These are phyloP conservation scores for Atherix ibis DNA, from an alignment of 2,888 invertebrate species.

Conservation along the genomic window DNA sequence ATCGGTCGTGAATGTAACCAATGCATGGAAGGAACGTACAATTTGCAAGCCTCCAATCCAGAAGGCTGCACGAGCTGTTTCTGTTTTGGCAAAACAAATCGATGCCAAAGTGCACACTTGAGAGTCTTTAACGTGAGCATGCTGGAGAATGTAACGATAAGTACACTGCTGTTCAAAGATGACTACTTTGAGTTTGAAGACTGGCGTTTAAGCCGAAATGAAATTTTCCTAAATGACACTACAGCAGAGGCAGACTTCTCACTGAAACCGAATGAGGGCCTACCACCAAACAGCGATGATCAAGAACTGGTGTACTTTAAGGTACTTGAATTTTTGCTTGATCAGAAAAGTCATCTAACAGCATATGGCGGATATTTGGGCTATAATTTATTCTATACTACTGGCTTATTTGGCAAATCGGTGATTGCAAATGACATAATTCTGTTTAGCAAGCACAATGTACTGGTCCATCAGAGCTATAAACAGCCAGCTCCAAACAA, in stretches of 20 bases:
- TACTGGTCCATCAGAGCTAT: conserved; percentile 52
- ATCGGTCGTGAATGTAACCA: conserved; percentile 64
- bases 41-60: conserved; percentile 66
- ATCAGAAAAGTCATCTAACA: conserved; percentile 54
- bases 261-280: conserved; percentile 14
- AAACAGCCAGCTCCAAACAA: conserved; percentile 64
- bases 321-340: conserved; percentile 25
- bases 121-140: conserved; percentile 29
- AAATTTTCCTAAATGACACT: conserved; percentile 27
- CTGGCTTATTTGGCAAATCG: conserved; percentile 42
- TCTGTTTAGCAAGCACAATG: conserved; percentile 52
- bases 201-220: conserved; percentile 21
- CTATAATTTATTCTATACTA: conserved; percentile 59
- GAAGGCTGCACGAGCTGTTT: conserved; percentile 93
- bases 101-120: conserved; percentile 65
- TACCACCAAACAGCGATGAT: too few relatives aligned
- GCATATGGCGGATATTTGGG: conserved; percentile 77
- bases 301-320: conserved; percentile 25
- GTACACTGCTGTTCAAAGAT: conserved; percentile 17
- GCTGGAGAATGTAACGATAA: conserved; percentile 22
- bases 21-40: conserved; percentile 81
- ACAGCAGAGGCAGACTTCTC: conserved; percentile 27
- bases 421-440: conserved; percentile 67
- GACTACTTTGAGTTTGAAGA: conserved; percentile 12
- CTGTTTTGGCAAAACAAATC: conserved; percentile 86